A percentile compares a stretch with the other conserved stretches of the same genome.
phyloP scores from a whole-genome alignment of 1,140 invertebrate genomes.

The Micrasema minimum region DNA sequence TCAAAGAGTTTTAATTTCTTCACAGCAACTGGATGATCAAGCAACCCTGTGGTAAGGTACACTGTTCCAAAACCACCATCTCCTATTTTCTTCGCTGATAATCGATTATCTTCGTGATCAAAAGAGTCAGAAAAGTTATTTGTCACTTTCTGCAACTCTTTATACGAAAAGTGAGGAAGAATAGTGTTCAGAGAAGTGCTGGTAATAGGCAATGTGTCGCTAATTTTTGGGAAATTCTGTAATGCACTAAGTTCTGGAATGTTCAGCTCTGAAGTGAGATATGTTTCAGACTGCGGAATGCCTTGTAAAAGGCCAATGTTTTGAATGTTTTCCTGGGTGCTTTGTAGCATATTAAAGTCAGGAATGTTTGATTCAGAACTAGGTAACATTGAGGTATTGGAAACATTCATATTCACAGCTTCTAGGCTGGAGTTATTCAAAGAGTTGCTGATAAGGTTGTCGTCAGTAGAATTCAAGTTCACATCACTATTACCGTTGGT shows the following conservation, averaged over 20 bases:
- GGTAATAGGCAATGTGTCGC: slow-evolving; percentile 53
- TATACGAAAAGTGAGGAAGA: slow-evolving; percentile 61
- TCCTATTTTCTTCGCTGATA: slow-evolving; percentile 68
- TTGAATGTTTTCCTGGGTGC: slow-evolving; percentile 23
- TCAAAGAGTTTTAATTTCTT: slow-evolving; percentile 68
- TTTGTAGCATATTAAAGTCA: slow-evolving; percentile 38
- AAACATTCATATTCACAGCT: slow-evolving; percentile 23
- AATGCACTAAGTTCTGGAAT: slow-evolving; percentile 34
- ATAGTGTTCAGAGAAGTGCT: slow-evolving; percentile 56
- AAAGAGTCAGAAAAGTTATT: slow-evolving; percentile 57
- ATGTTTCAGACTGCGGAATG: not conserved
- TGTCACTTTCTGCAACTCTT: slow-evolving; percentile 59
- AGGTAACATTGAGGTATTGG: slow-evolving; percentile 6
- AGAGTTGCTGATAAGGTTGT: slow-evolving; percentile 5
- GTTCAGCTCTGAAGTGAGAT: slow-evolving; percentile 15
- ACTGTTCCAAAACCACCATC: slow-evolving; percentile 78
- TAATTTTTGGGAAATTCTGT: slow-evolving; percentile 10
- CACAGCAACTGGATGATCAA: slow-evolving; percentile 68
- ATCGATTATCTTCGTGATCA: slow-evolving; percentile 37
- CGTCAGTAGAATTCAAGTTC: not conserved
- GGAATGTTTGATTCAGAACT: slow-evolving; percentile 30
- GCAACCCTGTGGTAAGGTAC: slow-evolving; percentile 67
- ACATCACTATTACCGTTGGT: not conserved
- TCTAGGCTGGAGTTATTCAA: slow-evolving; percentile 8
- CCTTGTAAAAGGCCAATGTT: slow-evolving; percentile 32